Evolutionary conservation across 2,797 vertebrate genomes (phyloP).

Genomic region (Phylloscopus collybita): DNA sequence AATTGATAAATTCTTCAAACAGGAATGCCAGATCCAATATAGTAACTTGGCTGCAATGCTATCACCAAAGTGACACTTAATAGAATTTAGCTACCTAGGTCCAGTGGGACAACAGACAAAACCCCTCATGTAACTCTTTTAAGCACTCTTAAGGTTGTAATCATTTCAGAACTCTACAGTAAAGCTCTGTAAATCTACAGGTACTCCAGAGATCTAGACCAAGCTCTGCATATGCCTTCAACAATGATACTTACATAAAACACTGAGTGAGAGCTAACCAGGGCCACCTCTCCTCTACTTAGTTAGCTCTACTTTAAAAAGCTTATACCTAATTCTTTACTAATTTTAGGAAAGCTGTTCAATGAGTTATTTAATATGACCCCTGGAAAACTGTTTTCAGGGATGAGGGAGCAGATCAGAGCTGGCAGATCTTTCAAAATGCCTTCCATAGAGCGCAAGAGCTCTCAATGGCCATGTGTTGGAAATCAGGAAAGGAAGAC

Average conservation of each 20-base stretch:
- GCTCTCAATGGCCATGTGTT: background rate
- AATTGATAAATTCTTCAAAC: background rate
- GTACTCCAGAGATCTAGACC: background rate
- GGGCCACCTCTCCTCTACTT: background rate
- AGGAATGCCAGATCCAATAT: background rate
- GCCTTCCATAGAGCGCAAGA: background rate
- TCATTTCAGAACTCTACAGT: background rate
- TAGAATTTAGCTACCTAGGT: background rate
- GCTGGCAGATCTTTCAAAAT: background rate
- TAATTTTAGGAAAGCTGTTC: background rate
- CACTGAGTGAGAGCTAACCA: background rate
- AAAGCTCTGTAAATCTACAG: background rate
- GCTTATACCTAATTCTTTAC: background rate
- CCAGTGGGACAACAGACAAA: background rate
- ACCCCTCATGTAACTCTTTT: background rate
- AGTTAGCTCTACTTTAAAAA: background rate
- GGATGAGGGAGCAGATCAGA: background rate
- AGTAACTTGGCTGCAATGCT: background rate
- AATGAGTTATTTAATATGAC: background rate
- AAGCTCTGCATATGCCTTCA: background rate
- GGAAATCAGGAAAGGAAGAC: background rate
- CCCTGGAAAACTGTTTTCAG: background rate
- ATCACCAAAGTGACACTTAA: background rate
- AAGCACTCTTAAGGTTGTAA: background rate
- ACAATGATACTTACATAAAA: background rate